Base-by-base conservation (phyloP, 2,797 vertebrate species). In the Hypotaenidia okinawae region DNA sequence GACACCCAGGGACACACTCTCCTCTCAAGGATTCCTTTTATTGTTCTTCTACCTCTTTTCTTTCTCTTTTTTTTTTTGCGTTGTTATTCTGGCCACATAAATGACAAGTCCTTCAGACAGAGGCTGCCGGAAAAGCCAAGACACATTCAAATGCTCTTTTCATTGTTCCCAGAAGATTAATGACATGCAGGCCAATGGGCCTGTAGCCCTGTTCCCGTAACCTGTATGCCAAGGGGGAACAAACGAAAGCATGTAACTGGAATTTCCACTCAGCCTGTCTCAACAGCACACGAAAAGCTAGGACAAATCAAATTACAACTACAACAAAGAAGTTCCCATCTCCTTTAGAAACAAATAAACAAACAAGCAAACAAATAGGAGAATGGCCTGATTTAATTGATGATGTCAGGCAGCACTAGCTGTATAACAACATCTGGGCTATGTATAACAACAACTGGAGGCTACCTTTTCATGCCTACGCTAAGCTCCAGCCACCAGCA, bases 261-360 rank as follows among this genome's bases (percentile, higher is more conserved):
- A 96, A 97, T 97, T 96, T 97, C 93, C 94, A 97, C 95, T 96
- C 90, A 78, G 87, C 94, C 94, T 94, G 95, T 94, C 90, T 94
- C 90, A 70, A 94, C 91, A 95, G 74, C 77, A 76, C 94, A 80
- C 1, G 4, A 93, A 95, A 95, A 90, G 57, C 75, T 82, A 41
- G 68, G 86, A 93, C 89, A 95, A 95, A 95, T 85, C 84, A 85
- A 93, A 89, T 89, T 89, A 80, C 90, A 92, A 27, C 84, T 75
- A 43, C 84, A 92, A 81, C 87, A 92, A 95, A 95, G 87, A 81
- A 66, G 59, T 54, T 95, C 77, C 63, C 70, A 14, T 94, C 85
- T 84, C 13, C 72, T 94, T 70, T 84, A 2, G 5, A 94, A 93
- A 82, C 67, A 95, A 96, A 82, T 32, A 93, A 84, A 45, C 43